phyloP scores from a whole-genome alignment of 2,888 invertebrate genomes.

The Mesodorylaimus sp. region DNA sequence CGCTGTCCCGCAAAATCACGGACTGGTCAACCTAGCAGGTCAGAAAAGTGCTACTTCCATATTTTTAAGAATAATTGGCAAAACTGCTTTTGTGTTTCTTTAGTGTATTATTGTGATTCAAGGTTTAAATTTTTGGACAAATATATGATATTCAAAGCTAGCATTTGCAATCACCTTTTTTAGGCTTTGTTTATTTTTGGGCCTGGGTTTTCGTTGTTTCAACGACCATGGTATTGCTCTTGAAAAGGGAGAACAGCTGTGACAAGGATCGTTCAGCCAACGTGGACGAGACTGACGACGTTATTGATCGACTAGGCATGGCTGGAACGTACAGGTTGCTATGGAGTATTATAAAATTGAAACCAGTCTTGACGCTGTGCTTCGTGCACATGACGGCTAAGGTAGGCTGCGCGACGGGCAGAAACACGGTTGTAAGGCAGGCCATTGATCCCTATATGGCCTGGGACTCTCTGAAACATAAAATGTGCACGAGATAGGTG shows the following conservation, averaged over 20 bases:
- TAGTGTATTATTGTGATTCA: too few species aligned
- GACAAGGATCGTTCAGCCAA: slow-evolving; percentile 34
- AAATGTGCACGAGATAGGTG: too few species aligned
- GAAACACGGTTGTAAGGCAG: too few species aligned
- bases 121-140: too few species aligned
- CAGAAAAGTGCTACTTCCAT: too few species aligned
- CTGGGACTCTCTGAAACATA: too few species aligned
- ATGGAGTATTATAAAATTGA: slow-evolving; percentile 59
- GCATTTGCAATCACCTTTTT: slow-evolving; percentile 17
- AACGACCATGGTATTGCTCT: slow-evolving; percentile 66
- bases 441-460: too few species aligned
- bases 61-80: too few species aligned
- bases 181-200: slow-evolving; percentile 83
- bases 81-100: too few species aligned
- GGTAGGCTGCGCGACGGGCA: too few species aligned
- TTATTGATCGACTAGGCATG: slow-evolving; percentile 36
- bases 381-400: slow-evolving; percentile 70
- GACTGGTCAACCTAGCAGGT: slow-evolving; percentile 41
- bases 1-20: slow-evolving; percentile 47
- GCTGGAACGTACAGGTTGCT: slow-evolving; percentile 61
- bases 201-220: slow-evolving; percentile 70
- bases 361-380: slow-evolving; percentile 57
- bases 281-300: slow-evolving; percentile 36
- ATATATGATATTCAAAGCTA: too few species aligned
- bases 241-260: slow-evolving; percentile 56